These are phyloP conservation scores for Passerculus sandwichensis DNA, from an alignment of 2,797 vertebrate species.

Conservation along the genomic window DNA sequence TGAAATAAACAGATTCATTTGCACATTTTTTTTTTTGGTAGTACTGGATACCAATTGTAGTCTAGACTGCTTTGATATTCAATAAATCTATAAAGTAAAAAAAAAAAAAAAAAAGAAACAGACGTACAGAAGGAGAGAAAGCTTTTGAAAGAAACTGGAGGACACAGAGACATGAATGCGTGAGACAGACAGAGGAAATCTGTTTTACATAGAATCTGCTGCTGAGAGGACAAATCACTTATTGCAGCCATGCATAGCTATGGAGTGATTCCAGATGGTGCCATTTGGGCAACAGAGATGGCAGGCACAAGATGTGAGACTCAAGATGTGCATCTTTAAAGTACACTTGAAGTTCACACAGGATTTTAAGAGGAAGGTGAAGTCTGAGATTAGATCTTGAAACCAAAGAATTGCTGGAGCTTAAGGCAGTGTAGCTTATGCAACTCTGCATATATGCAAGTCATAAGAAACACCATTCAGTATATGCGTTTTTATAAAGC, in stretches of 20 bases:
- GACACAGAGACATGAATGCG: neutral
- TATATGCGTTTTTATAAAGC: neutral
- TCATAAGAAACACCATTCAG: neutral
- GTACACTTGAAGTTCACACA: neutral
- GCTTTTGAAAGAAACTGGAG: conserved; percentile 12
- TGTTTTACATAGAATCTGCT: conserved; percentile 21
- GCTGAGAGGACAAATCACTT: conserved; percentile 43
- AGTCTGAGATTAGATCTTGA: neutral
- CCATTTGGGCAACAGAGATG: conserved; percentile 15
- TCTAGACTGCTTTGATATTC: neutral
- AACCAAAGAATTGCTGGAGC: neutral
- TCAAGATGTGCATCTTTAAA: neutral
- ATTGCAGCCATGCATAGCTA: conserved; percentile 15
- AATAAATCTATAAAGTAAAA: neutral
- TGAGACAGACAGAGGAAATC: conserved; percentile 47
- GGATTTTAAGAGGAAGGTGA: neutral
- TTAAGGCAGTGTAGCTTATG: neutral
- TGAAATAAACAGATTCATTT: neutral
- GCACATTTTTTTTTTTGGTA: neutral
- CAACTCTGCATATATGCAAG: neutral
- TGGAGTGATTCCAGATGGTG: conserved; percentile 52
- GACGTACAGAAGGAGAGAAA: neutral
- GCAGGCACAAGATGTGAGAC: neutral
- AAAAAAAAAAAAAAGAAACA: neutral
- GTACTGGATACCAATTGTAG: neutral